Percentiles rank a stretch among this genome's conserved stretches.
Conservation (phyloP, 2,113 vertebrate species). For the mouse (Mus musculus) region DNA sequence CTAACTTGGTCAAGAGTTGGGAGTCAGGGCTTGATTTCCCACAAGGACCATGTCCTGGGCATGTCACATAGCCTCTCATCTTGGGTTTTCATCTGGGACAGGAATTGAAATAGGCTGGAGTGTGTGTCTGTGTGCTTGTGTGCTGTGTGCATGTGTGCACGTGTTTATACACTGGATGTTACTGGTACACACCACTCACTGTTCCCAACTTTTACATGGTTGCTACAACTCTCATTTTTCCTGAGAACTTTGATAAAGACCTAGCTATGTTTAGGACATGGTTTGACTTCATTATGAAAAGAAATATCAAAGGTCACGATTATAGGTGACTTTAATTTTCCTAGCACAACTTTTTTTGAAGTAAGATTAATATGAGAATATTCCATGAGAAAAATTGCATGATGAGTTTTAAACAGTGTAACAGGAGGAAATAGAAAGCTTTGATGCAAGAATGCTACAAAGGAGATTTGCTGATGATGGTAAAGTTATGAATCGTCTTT, state of each 20-base stretch:
- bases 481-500: not conserved
- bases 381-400: not conserved
- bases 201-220: not conserved
- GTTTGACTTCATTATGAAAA: slow-evolving; percentile 19
- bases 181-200: not conserved
- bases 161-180: not conserved
- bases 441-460: not conserved
- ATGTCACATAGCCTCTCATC: not conserved
- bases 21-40: not conserved
- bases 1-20: not conserved
- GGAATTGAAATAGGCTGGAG: not conserved
- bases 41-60: not conserved
- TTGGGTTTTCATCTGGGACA: not conserved
- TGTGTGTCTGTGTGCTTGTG: not conserved
- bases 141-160: not conserved
- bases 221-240: not conserved
- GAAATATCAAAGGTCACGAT: slow-evolving; percentile 3
- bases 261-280: slow-evolving; percentile 16
- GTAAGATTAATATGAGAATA: slow-evolving; percentile 44
- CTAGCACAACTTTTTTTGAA: slow-evolving; percentile 17
- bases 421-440: not conserved
- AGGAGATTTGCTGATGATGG: not conserved
- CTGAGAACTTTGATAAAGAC: slow-evolving; percentile 30
- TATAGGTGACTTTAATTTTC: slow-evolving; percentile 45
- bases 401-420: slow-evolving; percentile 7